Percentiles rank a stretch among this genome's conserved stretches.
phyloP scores from a whole-genome alignment of 2,888 invertebrate species.

The Agriotes lineatus region DNA sequence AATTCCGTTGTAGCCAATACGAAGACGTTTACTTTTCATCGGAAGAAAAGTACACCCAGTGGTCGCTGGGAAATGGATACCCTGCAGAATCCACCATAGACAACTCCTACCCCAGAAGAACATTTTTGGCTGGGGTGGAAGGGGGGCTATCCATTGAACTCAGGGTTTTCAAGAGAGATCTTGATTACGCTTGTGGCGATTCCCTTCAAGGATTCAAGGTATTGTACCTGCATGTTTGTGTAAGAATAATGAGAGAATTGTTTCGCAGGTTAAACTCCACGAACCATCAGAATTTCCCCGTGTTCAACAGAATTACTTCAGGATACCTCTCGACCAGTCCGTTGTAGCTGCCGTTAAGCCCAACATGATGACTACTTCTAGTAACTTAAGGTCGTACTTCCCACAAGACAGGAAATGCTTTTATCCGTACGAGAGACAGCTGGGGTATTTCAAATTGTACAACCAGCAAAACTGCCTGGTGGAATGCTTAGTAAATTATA shows the following conservation, averaged over 20 bases:
- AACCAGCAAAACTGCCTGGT: constrained; percentile 77
- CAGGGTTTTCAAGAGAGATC: no score
- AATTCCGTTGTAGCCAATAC: no score
- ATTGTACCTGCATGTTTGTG: no score
- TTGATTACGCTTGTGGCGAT: no score
- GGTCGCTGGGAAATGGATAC: constrained; percentile 10
- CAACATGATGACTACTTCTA: constrained; percentile 77
- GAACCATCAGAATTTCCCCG: constrained; percentile 73
- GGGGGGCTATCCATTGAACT: constrained; percentile 52
- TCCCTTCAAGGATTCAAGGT: no score
- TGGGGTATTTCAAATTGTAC: constrained; percentile 74
- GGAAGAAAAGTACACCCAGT: no score
- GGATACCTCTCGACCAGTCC: no score
- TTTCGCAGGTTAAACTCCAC: constrained; percentile 13
- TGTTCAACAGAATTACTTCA: constrained; percentile 72
- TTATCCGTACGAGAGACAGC: constrained; percentile 73
- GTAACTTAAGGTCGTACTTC: constrained; percentile 72
- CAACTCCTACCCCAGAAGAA: constrained; percentile 18
- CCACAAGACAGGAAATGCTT: constrained; percentile 74
- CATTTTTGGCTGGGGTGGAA: not conserved
- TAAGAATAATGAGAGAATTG: no score
- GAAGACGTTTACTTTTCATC: no score
- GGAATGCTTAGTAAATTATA: constrained; percentile 76
- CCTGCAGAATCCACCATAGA: not conserved
- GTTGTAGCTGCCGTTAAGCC: constrained; percentile 76